Base-by-base conservation (phyloP, 2,113 vertebrate species). In the Alces alces region DNA sequence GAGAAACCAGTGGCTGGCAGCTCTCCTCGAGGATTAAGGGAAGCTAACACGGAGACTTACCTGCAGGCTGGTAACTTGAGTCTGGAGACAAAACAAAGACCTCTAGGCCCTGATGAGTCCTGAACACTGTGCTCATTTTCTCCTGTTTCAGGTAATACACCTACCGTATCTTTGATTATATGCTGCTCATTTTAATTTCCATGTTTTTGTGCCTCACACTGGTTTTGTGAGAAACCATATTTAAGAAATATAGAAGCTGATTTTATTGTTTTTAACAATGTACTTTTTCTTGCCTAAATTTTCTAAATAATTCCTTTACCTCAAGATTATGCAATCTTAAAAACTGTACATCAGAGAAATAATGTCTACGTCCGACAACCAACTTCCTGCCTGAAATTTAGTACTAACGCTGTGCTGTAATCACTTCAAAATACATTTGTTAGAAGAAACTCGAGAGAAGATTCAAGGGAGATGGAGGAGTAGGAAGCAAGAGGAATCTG, bases 1-100 rank as follows among this genome's bases (percentile, higher is more conserved):
- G 85, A 92, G 43, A 80, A 98, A 93, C 85, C 86, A 70, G 86
- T 39, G 73, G 55, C 73, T 98, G 91, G 36, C 80, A 96, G 54
- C 78, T 91, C 61, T 98, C 87, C 78, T 96, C 36, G 55, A 94
- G 89, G 85, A 96, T 76, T n/a, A 36, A 85, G 45, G 33, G 47
- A 96, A 86, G 23, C 47, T 3, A 80, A 9, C 73, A 39, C 55
- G 79, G 52, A 47, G 43, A 98, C 11, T 47, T 36, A 82, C 60
- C n/a, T 95, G 30, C 57, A 85, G 76, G 85, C 90, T 95, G 43
- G 52, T 52, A 66, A 86, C 58, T 36, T 84, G 12, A 21, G 89
- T 0, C 28, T 76, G 50, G 76, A 95, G 43, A 60, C 73, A 64
- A 96, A 94, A 88, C 3, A 30, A 94, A 2, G 0, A 1, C 0